These are phyloP conservation scores for Campoletis sonorensis DNA, from an alignment of 1,140 invertebrate species.

Conservation along the genomic window DNA sequence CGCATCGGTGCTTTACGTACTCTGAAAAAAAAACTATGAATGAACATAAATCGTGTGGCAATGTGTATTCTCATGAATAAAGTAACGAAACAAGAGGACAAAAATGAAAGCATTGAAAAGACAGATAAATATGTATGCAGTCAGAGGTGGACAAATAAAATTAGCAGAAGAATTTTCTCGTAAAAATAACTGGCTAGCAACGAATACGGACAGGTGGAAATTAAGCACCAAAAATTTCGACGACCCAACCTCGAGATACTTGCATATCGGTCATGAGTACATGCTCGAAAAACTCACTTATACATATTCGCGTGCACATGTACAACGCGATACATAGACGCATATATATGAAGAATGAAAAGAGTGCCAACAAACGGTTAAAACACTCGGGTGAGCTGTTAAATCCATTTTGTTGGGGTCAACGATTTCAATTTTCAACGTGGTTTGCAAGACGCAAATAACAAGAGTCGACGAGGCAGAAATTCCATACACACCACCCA, in stretches of 20 bases:
- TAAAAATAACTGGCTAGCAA: conserved; percentile 3
- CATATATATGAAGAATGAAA: background rate
- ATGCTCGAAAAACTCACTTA: background rate
- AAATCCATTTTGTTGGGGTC: conserved; percentile 24
- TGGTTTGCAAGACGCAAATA: conserved; percentile 30
- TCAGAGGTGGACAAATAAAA: conserved; percentile 44
- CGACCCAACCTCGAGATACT: background rate
- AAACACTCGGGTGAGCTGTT: conserved; percentile 9
- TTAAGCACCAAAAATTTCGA: background rate
- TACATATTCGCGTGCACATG: background rate
- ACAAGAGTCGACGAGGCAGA: conserved; percentile 24
- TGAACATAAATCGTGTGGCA: background rate
- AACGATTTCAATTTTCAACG: conserved; percentile 27
- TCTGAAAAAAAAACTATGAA: too few relatives aligned
- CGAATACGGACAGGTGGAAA: conserved; percentile 21
- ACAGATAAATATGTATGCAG: background rate
- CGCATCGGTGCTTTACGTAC: too few relatives aligned
- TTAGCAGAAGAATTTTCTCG: conserved; percentile 45
- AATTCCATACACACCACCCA: background rate
- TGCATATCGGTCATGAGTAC: too few relatives aligned
- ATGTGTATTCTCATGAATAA: background rate
- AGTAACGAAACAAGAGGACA: background rate
- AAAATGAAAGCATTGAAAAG: conserved; percentile 20
- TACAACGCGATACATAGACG: background rate
- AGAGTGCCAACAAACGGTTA: conserved; percentile 24